Evolutionary conservation across 2,113 vertebrate species (phyloP), one percentile per base, ranked within the genome.

Genomic region (Gymnarchus niloticus): DNA sequence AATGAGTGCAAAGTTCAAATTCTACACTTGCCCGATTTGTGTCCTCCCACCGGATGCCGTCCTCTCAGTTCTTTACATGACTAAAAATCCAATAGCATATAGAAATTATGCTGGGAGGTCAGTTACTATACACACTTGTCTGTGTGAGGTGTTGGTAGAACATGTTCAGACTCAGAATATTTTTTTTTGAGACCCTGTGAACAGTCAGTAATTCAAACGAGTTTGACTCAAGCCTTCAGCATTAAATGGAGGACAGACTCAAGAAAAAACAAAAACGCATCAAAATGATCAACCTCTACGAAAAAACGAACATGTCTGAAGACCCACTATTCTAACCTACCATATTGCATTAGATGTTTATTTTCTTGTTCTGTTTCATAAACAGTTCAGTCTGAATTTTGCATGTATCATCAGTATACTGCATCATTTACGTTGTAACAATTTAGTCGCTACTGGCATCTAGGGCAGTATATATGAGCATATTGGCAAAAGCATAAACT

Each of bases 171-270:
- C 3, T 69, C 59, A 65, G 57, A 28, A 28, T 33, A 12, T 52
- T 52, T 65, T 65, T 65, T 73, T 81, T 85, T 89, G 88, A n/a
- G 86, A 85, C 80, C 87, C 17, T 23, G 84, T 85, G 85, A 90
- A 85, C 85, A 87, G 57, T 85, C 57, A 49, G 52, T n/a, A 84
- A 65, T 48, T n/a, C 51, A 81, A 65, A 56, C 83, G 73, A 86
- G 12, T 37, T 12, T n/a, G 56, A 83, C 61, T 87, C 44, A 6
- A 46, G 46, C 44, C 49, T 12, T 46, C 46, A 56, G 51, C n/a
- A 54, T 37, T 44, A 33, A 41, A 77, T 81, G 48, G 37, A 10
- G 12, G 9, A 21, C 37, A 41, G 59, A n/a, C 81, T 23, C 49
- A 56, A 73, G 80, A 83, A 12, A 65, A 52, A 81, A 73, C 37